phyloP scores from a whole-genome alignment of 2,113 vertebrate species.

The Chaetodon trifascialis region DNA sequence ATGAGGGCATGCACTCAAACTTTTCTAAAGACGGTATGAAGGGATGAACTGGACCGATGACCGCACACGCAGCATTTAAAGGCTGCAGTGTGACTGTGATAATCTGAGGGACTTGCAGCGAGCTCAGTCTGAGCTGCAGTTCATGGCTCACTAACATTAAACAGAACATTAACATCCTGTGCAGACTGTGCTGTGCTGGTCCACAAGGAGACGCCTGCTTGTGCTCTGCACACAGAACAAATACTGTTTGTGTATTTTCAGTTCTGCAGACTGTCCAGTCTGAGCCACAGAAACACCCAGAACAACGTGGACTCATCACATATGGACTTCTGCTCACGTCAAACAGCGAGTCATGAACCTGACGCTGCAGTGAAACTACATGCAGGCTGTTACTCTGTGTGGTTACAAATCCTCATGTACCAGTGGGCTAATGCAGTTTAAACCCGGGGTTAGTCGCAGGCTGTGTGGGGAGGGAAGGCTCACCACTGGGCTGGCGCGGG shows the following conservation, averaged over 20 bases:
- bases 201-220: constrained; percentile 31
- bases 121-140: not conserved
- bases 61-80: not conserved
- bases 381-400: not conserved
- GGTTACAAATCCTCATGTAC: not conserved
- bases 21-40: no score
- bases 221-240: not conserved
- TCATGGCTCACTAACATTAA: not conserved
- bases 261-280: not conserved
- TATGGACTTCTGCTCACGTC: not conserved
- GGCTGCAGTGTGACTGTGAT: not conserved
- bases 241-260: not conserved
- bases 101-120: not conserved
- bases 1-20: no score
- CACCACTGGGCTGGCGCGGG: constrained; percentile 96
- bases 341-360: not conserved
- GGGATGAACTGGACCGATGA: not conserved
- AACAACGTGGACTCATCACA: not conserved
- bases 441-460: not conserved
- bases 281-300: not conserved
- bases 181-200: not conserved
- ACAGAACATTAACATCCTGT: no score
- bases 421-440: not conserved
- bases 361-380: not conserved
- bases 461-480: constrained; percentile 75